Evolutionary conservation across 2,888 invertebrate genomes (phyloP), one percentile per base, ranked within the genome.

Genomic region (Metalampra italica): DNA sequence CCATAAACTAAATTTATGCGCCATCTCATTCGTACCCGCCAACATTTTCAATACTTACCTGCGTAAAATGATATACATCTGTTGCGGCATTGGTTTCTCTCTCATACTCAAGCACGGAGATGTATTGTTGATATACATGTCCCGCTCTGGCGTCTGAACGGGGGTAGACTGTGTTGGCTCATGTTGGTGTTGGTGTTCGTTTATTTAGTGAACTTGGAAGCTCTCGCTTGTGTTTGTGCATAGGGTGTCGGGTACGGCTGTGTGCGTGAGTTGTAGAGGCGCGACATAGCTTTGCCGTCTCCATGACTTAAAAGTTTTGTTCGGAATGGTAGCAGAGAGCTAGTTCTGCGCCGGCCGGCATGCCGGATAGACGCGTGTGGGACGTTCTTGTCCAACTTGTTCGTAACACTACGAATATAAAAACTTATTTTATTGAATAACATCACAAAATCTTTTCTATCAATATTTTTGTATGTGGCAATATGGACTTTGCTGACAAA

Each of bases 191-290:
- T 87, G 76, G 89, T 86, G 87, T 86, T 75, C 85, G 87, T 87
- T 88, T 89, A 88, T 89, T 89, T 87, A 87, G 89, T 89, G 89
- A 89, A 89, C 88, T 89, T 88, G 88, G 85, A 84, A 87, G 88
- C 82, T 82, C 78, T 81, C 82, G 71, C 68, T 81, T 74, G 89
- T 88, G 86, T 87, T 84, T 82, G 88, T 88, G 87, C 80, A 81
- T 84, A 82, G 88, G 89, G 87, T 86, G 84, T 84, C 68, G 74
- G 61, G 63, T 56, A 57, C 64, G 68, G 64, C 56, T 74, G 87
- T 86, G 85, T 89, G 88, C 75, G 86, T 84, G 80, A 79, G 78
- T 84, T 82, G 86, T 86, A 87, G 85, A 86, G 86, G 87, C 88
- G 85, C 88, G 86, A 88, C 84, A 88, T 87, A 88, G 89, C 89